Evolutionary conservation across 2,888 invertebrate genomes (phyloP).

Genomic region (Noctua pronuba): DNA sequence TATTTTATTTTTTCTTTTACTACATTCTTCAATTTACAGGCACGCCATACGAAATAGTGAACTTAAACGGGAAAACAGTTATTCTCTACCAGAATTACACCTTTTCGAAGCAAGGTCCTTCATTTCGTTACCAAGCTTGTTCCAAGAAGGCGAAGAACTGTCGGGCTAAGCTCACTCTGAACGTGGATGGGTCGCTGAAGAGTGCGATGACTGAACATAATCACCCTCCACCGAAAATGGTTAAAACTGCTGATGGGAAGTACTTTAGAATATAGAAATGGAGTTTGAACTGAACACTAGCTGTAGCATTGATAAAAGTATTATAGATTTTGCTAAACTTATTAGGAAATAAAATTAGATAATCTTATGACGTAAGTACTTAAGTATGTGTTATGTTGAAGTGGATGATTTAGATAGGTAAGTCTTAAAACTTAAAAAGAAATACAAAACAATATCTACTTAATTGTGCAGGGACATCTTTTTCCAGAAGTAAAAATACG

Average conservation of each 20-base stretch:
- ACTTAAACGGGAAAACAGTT: slow-evolving; percentile 40
- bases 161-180: slow-evolving; percentile 65
- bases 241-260: slow-evolving; percentile 28
- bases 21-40: slow-evolving; percentile 34
- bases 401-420: neutral
- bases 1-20: neutral
- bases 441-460: too few species aligned
- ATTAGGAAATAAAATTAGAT: neutral
- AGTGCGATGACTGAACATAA: slow-evolving; percentile 61
- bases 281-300: too few species aligned
- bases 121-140: slow-evolving; percentile 54
- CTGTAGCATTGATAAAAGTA: too few species aligned
- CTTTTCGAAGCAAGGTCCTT: slow-evolving; percentile 56
- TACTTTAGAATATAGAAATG: slow-evolving; percentile 23
- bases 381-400: neutral
- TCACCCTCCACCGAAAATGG: slow-evolving; percentile 66
- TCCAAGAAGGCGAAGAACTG: slow-evolving; percentile 62
- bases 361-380: neutral
- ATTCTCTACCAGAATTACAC: slow-evolving; percentile 61
- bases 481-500: too few species aligned
- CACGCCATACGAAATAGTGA: slow-evolving; percentile 30
- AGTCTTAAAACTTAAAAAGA: neutral
- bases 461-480: too few species aligned
- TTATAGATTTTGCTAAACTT: too few species aligned
- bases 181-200: slow-evolving; percentile 59